Evolutionary conservation across 1,140 invertebrate genomes (phyloP), one percentile per base, ranked within the genome.

Genomic region (Neodiprion fabricii): DNA sequence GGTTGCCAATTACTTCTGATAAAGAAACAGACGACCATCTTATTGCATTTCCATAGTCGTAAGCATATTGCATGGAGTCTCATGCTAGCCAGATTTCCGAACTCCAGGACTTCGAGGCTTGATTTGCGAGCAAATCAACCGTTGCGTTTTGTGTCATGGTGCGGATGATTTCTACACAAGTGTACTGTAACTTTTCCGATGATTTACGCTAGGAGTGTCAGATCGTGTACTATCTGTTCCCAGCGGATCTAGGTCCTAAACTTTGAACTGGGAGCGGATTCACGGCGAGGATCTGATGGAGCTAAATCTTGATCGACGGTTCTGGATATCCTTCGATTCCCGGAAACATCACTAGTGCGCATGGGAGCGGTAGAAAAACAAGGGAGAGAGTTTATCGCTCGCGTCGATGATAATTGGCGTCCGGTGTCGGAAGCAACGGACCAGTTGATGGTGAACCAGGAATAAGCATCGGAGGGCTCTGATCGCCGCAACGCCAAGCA

Each of bases 401-500:
- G 53, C 53, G 11, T 14, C 53, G 53, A 17, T 17, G 53, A 61
- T 61, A 61, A 61, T 61, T 61, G 53, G 53, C 53, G 11, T 61
- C 53, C 53, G n/a, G 53, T 61, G 53, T 61, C 53, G 53, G 53
- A 61, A 61, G 53, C n/a, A 12, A 61, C 53, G 53, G 53, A 14
- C 53, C 53, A 61, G 9, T 5, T 14, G 3, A 12, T 9, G 53
- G 53, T 61, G n/a, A 61, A 61, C 8, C 3, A 61, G 53, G n/a
- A 61, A 4, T 61, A 61, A 7, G 28, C 28, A 21, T 21, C 17
- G 17, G 17, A 21, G 17, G n/a, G n/a, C n/a, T 53, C 50, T 9
- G 5, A 61, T 61, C 53, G 5, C 28, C 28, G 28, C 5, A 40
- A 1, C 1, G 28, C 28, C 28, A 40, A 5, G 2, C 28, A 40